A percentile compares a stretch with the other conserved stretches of the same genome.
These are phyloP conservation scores for Ataeniobius toweri DNA, from an alignment of 2,797 vertebrate genomes.

Conservation along the genomic window DNA sequence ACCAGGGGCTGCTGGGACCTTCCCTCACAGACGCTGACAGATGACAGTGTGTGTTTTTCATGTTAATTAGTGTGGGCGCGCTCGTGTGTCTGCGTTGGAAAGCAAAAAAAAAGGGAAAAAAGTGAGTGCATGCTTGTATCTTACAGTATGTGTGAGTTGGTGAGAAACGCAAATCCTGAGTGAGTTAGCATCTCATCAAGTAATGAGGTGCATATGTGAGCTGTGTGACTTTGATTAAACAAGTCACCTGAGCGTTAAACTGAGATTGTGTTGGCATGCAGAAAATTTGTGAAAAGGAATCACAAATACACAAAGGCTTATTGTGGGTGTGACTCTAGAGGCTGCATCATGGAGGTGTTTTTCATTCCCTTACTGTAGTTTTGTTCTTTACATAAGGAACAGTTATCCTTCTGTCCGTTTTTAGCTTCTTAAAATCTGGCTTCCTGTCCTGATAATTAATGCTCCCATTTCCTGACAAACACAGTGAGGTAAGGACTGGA, in stretches of 20 bases:
- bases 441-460: slow-evolving; percentile 21
- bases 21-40: slow-evolving; percentile 30
- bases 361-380: slow-evolving; percentile 23
- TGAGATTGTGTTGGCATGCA: slow-evolving; percentile 51
- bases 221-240: slow-evolving; percentile 59
- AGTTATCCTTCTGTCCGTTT: slow-evolving; percentile 10
- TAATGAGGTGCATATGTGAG: slow-evolving; percentile 64
- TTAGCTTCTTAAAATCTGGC: neutral
- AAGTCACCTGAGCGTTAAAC: slow-evolving; percentile 57
- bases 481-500: neutral
- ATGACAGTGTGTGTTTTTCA: slow-evolving; percentile 45
- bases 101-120: neutral
- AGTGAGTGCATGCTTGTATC: neutral
- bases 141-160: slow-evolving; percentile 5
- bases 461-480: slow-evolving; percentile 24
- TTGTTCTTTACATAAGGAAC: slow-evolving; percentile 8
- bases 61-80: slow-evolving; percentile 35
- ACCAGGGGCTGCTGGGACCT: slow-evolving; percentile 49
- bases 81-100: slow-evolving; percentile 10
- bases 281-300: slow-evolving; percentile 20
- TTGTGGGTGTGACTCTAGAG: slow-evolving; percentile 45
- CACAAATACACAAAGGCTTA: slow-evolving; percentile 8
- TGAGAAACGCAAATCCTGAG: slow-evolving; percentile 33
- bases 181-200: slow-evolving; percentile 53
- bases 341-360: slow-evolving; percentile 42